These are phyloP conservation scores for Notarius lentiginosus DNA, from an alignment of 2,113 vertebrate species.

Conservation along the genomic window DNA sequence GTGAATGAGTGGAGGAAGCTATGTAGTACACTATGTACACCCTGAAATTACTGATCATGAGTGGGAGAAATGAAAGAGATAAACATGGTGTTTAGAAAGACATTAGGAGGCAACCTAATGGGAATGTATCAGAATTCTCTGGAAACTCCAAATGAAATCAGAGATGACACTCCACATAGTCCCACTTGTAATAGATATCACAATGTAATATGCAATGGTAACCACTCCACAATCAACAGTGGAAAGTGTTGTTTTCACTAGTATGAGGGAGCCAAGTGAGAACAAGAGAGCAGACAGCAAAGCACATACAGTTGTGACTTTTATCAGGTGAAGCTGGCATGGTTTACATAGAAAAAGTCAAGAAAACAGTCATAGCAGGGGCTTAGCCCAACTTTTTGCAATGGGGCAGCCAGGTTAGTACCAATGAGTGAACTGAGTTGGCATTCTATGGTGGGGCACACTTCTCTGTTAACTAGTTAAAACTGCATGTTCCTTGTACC, in stretches of 20 bases:
- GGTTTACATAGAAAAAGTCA: background rate
- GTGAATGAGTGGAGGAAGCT: slow-evolving; percentile 6
- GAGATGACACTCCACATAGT: slow-evolving; percentile 60
- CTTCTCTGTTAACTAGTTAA: background rate
- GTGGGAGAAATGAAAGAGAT: slow-evolving; percentile 27
- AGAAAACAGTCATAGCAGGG: background rate
- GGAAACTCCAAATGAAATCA: slow-evolving; percentile 53
- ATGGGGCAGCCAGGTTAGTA: background rate
- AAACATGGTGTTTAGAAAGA: slow-evolving; percentile 28
- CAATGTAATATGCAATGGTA: slow-evolving; percentile 54
- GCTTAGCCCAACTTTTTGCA: background rate
- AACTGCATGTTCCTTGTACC: background rate
- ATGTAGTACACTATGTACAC: slow-evolving; percentile 2
- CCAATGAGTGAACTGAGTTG: background rate
- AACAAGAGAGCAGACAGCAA: background rate
- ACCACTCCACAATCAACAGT: slow-evolving; percentile 55
- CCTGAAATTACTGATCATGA: background rate
- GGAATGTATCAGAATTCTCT: slow-evolving; percentile 47
- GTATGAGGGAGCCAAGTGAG: slow-evolving; percentile 51
- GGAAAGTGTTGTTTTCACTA: slow-evolving; percentile 61
- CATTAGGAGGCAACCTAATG: slow-evolving; percentile 10
- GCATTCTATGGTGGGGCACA: background rate
- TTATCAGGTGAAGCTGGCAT: background rate
- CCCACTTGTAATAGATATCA: slow-evolving; percentile 50
- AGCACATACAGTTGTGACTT: background rate